These are phyloP conservation scores for Peromyscus aztecus DNA, from an alignment of 2,797 vertebrate genomes.

Conservation along the genomic window DNA sequence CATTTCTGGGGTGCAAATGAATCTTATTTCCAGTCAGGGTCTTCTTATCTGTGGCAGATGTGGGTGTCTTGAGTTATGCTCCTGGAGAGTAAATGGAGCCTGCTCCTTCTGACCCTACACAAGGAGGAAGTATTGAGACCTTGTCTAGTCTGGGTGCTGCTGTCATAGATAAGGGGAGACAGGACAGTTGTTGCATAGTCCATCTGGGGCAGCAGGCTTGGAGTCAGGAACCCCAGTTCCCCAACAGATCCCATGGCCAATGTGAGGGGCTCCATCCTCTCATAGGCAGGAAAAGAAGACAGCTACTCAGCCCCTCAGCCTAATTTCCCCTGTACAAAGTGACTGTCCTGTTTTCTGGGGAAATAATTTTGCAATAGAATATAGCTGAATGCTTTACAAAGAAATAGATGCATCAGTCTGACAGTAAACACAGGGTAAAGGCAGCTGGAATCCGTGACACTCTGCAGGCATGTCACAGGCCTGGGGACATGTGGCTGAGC, in stretches of 20 bases:
- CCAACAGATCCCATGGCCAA: rapidly evolving
- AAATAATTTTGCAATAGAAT: not conserved
- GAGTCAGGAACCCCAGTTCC: not conserved
- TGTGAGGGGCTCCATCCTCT: not conserved
- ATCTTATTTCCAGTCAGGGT: not conserved
- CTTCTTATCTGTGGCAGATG: not conserved
- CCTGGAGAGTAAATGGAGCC: not conserved
- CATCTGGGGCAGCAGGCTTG: not conserved
- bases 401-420: not conserved
- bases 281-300: not conserved
- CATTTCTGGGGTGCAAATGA: not conserved
- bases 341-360: not conserved
- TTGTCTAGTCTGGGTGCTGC: rapidly evolving
- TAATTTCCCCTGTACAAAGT: not conserved
- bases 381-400: not conserved
- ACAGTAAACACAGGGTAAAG: not conserved
- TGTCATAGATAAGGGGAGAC: not conserved
- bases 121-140: not conserved
- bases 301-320: not conserved
- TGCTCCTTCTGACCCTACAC: not conserved
- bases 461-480: not conserved
- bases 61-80: too few species aligned
- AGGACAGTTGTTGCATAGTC: not conserved
- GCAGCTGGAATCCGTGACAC: not conserved
- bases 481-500: not conserved